Evolutionary conservation across 2,888 invertebrate genomes (phyloP).

Genomic region (Coecobrya sp.): DNA sequence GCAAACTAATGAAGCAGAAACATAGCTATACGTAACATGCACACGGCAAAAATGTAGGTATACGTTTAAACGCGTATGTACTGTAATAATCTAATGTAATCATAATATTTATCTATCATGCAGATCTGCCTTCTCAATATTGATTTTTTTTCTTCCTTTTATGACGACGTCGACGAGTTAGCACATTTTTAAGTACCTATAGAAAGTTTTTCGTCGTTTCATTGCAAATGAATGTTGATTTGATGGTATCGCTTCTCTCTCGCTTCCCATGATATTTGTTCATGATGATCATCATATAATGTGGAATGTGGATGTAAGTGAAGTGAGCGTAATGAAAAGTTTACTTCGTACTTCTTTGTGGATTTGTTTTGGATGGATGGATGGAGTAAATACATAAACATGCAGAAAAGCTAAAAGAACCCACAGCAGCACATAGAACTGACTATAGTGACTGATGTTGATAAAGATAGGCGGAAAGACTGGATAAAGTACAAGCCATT

Average conservation of each 20-base stretch:
- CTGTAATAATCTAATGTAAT: constrained; percentile 45
- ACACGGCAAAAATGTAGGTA: background rate
- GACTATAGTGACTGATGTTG: constrained; percentile 21
- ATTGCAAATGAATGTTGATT: constrained; percentile 18
- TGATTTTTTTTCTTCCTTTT: constrained; percentile 62
- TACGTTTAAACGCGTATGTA: background rate
- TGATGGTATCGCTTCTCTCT: constrained; percentile 1
- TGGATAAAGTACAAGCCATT: background rate
- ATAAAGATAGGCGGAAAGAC: background rate
- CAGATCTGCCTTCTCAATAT: constrained; percentile 49
- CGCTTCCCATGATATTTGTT: background rate
- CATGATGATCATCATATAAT: constrained; percentile 9
- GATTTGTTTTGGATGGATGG: constrained; percentile 24
- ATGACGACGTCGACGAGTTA: constrained; percentile 36
- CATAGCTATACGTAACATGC: background rate
- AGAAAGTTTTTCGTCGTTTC: constrained; percentile 54
- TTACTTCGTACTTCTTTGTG: constrained; percentile 10
- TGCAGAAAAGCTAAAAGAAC: no score
- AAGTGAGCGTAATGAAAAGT: constrained; percentile 30
- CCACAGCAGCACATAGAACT: background rate
- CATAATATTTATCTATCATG: constrained; percentile 50
- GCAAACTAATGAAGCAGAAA: no score
- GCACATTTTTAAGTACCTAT: constrained; percentile 56
- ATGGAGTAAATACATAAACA: background rate
- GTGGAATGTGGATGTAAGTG: constrained; percentile 12